Evolutionary conservation across 2,113 vertebrate genomes (phyloP), one percentile per base, ranked within the genome.

Genomic region (Apteryx owenii): DNA sequence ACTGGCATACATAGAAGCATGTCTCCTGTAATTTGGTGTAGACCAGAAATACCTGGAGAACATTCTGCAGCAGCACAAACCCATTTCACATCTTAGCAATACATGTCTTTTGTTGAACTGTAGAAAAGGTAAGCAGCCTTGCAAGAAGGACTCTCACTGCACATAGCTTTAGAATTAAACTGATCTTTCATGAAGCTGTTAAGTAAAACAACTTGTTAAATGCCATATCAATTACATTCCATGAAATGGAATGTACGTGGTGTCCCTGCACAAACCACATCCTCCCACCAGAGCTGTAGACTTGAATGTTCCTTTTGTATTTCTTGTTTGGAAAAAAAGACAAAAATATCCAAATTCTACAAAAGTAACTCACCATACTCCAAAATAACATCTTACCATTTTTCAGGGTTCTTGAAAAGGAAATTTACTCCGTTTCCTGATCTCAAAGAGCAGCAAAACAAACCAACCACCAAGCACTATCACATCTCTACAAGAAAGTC

Each of bases 231-330:
- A 88, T 21, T 50, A 70, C 95, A 95, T 96, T 94, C 92, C 93
- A 94, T 62, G 81, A 91, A 96, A 97, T 85, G 96, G 97, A 98
- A 98, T 96, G 95, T 90, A 96, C 90, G 42, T 10, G 18, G 92
- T 92, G 71, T 83, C 91, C 82, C 72, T 8, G 31, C 94, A 96
- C 91, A 95, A 97, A 84, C 94, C 96, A 98, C 97, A 98, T 88
- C 93, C 92, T 81, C 97, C 97, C 97, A 98, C 98, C 97, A 97
- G 97, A 87, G 88, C 61, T 85, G 70, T 6, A 70, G 71, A 79
- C 77, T 77, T 98, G 93, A 99, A 98, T 96, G 88, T 91, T 40
- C 85, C 98, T 98, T 48, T 99, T 99, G 98, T 99, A 95, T n/a
- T 96, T 81, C 61, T 70, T 94, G 75, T 97, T 98, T 93, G 79